Evolutionary conservation across 2,888 invertebrate genomes (phyloP).

Genomic region (Dichetophora obliterata): DNA sequence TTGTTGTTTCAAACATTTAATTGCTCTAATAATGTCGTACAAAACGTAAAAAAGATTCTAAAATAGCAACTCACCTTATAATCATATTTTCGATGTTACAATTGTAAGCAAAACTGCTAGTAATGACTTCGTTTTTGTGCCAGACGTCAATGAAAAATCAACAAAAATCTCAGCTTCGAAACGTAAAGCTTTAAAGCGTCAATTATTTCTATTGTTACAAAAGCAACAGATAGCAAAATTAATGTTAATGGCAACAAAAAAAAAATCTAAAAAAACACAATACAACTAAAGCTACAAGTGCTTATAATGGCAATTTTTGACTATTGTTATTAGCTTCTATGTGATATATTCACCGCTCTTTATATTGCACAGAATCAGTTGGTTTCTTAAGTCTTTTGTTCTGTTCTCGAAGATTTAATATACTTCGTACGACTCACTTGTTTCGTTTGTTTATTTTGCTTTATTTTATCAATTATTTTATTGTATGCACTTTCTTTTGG

Average conservation of each 20-base stretch:
- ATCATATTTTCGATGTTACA: slow-evolving; percentile 62
- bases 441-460: not conserved
- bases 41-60: not conserved
- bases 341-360: not conserved
- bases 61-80: slow-evolving; percentile 60
- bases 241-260: slow-evolving; percentile 2
- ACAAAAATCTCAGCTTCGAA: not conserved
- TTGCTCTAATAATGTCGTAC: slow-evolving; percentile 9
- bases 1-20: too few species aligned
- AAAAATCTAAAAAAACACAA: not conserved
- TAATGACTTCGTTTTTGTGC: slow-evolving; percentile 60
- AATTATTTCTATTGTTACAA: slow-evolving; percentile 57
- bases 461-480: slow-evolving; percentile 1
- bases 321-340: not conserved
- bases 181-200: slow-evolving; percentile 40
- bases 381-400: slow-evolving; percentile 57
- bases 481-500: slow-evolving; percentile 17
- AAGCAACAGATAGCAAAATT: not conserved
- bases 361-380: slow-evolving; percentile 42
- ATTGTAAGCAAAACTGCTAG: slow-evolving; percentile 50
- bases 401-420: not conserved
- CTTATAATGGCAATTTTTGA: slow-evolving; percentile 33
- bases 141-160: not conserved
- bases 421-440: not conserved
- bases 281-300: slow-evolving; percentile 35